Evolutionary conservation across 2,797 vertebrate genomes (phyloP), one percentile per base, ranked within the genome.

Genomic region (Halcyon chelicuti): DNA sequence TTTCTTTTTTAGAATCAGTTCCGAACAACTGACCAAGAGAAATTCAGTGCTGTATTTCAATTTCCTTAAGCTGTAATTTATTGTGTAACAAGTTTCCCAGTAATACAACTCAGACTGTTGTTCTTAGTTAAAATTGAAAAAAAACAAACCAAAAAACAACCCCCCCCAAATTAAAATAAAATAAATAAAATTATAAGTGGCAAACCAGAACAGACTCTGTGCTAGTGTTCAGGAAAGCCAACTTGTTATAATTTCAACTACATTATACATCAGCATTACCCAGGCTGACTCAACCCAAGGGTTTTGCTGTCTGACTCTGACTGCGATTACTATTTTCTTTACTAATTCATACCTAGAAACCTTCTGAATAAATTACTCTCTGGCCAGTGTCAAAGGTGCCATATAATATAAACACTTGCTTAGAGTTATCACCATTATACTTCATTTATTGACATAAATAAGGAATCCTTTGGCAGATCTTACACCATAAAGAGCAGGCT

Each of bases 381-480:
- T 85, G 70, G 66, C 42, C 84, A 91, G 47, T 92, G 94, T 94
- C 94, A 96, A 94, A 95, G 80, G 86, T 90, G 62, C 29, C 47
- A 68, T 46, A 66, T 80, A 96, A 93, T 86, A 87, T 71, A 90
- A 96, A 85, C 40, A 91, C 42, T 92, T 82, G 47, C 73, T 91
- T 92, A 75, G 74, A 31, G 20, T 96, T 96, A 96, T 81, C 81
- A 89, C 90, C 89, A 96, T 93, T 89, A 88, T 54, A 93, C 92
- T 97, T 96, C 91, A 97, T 98, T 98, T 96, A 95, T 92, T 88
- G 88, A 94, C 71, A 93, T 83, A 95, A 97, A 96, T 90, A 95
- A 94, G 71, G 82, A 97, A 94, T 88, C 91, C 71, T 79, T 86
- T 82, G 86, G 54, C 75, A 55, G 86, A 90, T 95, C 97, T 97